Evolutionary conservation across 2,888 invertebrate genomes (phyloP).

Genomic region (Ceramica pisi): DNA sequence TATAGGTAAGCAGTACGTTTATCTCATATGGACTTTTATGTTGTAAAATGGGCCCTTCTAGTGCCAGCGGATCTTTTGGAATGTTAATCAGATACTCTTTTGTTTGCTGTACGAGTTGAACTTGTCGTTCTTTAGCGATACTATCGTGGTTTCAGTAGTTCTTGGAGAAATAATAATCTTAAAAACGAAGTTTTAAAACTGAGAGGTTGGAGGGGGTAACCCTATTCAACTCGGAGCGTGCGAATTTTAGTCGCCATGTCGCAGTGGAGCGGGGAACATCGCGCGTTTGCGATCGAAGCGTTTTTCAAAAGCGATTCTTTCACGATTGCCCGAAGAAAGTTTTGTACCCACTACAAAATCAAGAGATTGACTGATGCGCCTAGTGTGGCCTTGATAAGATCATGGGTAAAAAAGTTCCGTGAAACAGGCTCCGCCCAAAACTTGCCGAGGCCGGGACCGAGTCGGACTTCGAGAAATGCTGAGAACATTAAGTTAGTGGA

Average conservation of each 20-base stretch:
- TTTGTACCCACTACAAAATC: not conserved
- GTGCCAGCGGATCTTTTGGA: conserved; percentile 28
- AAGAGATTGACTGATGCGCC: conserved; percentile 14
- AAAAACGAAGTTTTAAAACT: not conserved
- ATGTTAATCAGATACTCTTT: conserved; percentile 41
- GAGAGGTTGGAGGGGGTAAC: not conserved
- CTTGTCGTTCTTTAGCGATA: conserved; percentile 4
- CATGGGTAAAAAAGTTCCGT: conserved; percentile 14
- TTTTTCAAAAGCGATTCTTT: conserved; percentile 8
- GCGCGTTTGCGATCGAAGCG: conserved; percentile 12
- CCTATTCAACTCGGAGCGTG: not conserved
- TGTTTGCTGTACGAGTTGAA: conserved; percentile 20
- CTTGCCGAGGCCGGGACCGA: conserved; percentile 2
- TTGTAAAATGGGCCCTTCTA: conserved; percentile 20
- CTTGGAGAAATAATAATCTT: not conserved
- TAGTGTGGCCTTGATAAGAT: conserved; percentile 7
- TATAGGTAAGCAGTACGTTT: conserved; percentile 61
- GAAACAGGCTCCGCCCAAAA: conserved; percentile 12
- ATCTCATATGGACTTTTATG: conserved; percentile 57
- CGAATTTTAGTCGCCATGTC: not conserved
- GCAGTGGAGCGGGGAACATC: not conserved
- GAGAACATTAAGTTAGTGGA: conserved; percentile 13
- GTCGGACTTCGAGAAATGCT: not conserved
- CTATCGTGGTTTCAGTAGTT: not conserved
- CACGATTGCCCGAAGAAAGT: conserved; percentile 11